phyloP scores from a whole-genome alignment of 2,888 invertebrate species.

The Brassicogethes aeneus region DNA sequence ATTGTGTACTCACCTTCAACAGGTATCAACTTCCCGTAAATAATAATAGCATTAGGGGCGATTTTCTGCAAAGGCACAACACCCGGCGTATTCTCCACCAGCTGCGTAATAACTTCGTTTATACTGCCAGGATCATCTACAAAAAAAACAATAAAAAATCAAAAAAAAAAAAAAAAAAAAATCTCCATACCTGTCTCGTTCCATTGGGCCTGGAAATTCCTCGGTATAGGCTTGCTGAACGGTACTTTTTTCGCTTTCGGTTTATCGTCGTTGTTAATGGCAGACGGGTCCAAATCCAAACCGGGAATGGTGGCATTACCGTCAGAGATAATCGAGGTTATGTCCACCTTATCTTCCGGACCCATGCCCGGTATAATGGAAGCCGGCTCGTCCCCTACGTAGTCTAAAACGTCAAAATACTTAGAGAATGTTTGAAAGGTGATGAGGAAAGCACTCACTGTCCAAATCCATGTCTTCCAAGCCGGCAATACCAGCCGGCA shows the following conservation, averaged over 20 bases:
- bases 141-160: constrained; percentile 9
- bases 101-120: constrained; percentile 61
- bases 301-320: constrained; percentile 77
- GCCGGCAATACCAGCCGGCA: constrained; percentile 73
- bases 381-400: constrained; percentile 66
- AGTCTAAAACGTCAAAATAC: background rate
- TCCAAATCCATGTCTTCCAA: constrained; percentile 62
- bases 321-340: constrained; percentile 69
- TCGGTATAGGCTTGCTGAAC: constrained; percentile 92
- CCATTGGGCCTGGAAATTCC: constrained; percentile 97
- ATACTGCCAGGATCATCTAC: constrained; percentile 44
- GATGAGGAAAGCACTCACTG: too few species aligned
- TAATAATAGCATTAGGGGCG: constrained; percentile 69
- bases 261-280: constrained; percentile 53
- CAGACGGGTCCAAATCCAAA: constrained; percentile 66
- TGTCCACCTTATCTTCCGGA: constrained; percentile 87
- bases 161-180: background rate
- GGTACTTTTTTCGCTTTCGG: constrained; percentile 77
- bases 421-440: too few species aligned
- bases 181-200: constrained; percentile 55
- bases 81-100: constrained; percentile 70
- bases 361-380: constrained; percentile 94
- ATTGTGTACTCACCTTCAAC: constrained; percentile 52
- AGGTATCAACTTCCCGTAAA: constrained; percentile 74
- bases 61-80: constrained; percentile 69